These are phyloP conservation scores for Procambarus virginalis DNA, from an alignment of 1,140 invertebrate species.

Conservation along the genomic window DNA sequence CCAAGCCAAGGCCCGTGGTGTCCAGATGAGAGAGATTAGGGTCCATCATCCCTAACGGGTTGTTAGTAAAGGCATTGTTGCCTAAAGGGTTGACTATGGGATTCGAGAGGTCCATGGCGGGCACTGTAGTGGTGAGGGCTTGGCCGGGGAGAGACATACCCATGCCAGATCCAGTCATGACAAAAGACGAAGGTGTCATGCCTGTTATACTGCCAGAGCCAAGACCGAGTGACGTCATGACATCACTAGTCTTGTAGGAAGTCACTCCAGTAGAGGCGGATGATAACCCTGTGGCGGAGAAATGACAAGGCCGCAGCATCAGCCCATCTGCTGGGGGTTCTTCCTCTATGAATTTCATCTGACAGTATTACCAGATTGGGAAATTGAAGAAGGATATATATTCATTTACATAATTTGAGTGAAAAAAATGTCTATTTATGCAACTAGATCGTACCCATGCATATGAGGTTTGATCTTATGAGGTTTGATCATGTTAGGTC, in stretches of 20 bases:
- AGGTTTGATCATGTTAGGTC: not conserved
- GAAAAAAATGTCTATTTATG: not conserved
- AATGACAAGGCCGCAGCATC: conserved; percentile 19
- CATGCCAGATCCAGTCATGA: not conserved
- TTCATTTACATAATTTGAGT: not conserved
- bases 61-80: conserved; percentile 30
- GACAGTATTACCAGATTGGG: conserved; percentile 10
- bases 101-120: conserved; percentile 61
- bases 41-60: conserved; percentile 51
- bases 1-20: conserved; percentile 10
- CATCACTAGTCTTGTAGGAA: conserved; percentile 44
- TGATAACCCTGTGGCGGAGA: conserved; percentile 35
- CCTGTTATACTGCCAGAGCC: not conserved
- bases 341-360: not conserved
- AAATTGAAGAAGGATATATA: not conserved
- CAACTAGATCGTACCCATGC: conserved; percentile 31
- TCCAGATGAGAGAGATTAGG: conserved; percentile 36
- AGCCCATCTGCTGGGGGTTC: not conserved
- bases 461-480: conserved; percentile 3
- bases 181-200: conserved; percentile 25
- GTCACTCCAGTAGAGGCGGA: conserved; percentile 38
- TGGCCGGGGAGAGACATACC: not conserved
- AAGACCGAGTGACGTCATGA: conserved; percentile 38
- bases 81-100: conserved; percentile 62
- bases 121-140: conserved; percentile 52